Evolutionary conservation across 2,888 invertebrate species (phyloP), one percentile per base, ranked within the genome.

Genomic region (Ophion obscuratus): DNA sequence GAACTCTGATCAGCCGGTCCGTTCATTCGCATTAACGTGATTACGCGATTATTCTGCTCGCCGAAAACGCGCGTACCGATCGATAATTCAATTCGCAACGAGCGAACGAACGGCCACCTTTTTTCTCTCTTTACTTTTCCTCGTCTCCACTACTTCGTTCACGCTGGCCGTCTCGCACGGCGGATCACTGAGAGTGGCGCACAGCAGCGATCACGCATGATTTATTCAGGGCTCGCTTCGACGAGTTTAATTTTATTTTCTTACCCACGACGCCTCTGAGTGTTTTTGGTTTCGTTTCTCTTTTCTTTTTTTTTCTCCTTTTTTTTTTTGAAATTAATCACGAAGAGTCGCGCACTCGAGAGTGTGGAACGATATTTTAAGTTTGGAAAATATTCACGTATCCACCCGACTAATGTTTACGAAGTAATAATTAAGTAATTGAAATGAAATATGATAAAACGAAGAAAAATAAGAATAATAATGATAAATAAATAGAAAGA

Each of bases 341-440:
- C 77, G 57, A 64, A 80, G 73, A 77, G 59, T 81, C 11, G 7
- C 76, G 57, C n/a, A 79, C 76, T 67, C 78, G 79, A 84, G 81
- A 79, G 86, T 81, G 85, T 77, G 83, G 80, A 88, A 89, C 81
- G 84, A 88, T 89, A 90, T 88, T 87, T 87, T 92, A 91, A 89
- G 90, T 93, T 92, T 91, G 90, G 14, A 40, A 91, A 88, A 79
- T 82, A 82, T 79, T 76, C 85, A 59, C 85, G 79, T 79, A 79
- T 70, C 64, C 71, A 74, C 62, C 59, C 61, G 78, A 83, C 82
- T 82, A 85, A 85, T 79, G 75, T 82, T 83, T 79, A 79, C 79
- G 83, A 79, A 71, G 79, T 79, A 61, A 83, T 61, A 71, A 67
- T 71, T 66, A 40, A 74, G 68, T 68, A 64, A 82, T 74, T 24